phyloP scores from a whole-genome alignment of 2,797 vertebrate species.

The Gila robusta region DNA sequence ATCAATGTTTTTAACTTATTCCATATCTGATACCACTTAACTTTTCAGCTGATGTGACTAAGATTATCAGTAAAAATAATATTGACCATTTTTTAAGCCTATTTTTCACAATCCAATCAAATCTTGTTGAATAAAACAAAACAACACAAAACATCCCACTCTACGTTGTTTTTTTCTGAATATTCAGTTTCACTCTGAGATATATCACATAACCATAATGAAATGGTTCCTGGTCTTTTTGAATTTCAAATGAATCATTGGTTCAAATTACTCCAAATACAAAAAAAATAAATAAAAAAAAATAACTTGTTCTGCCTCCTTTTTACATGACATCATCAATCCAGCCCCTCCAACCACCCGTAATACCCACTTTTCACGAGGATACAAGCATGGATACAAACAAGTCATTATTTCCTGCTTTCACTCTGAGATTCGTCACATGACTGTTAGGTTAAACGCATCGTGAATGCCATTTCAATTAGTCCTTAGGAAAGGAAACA shows the following conservation, averaged over 20 bases:
- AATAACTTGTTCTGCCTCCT: neutral
- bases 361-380: neutral
- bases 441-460: neutral
- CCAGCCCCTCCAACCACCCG: neutral
- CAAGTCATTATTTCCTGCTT: neutral
- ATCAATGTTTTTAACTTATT: neutral
- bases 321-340: neutral
- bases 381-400: neutral
- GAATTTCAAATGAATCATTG: neutral
- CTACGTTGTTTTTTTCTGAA: neutral
- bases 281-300: neutral
- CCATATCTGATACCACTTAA: neutral
- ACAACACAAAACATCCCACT: neutral
- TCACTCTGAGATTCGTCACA: neutral
- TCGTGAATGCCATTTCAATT: neutral
- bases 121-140: neutral
- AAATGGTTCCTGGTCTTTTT: neutral
- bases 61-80: neutral
- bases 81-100: neutral
- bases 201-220: neutral
- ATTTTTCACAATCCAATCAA: neutral
- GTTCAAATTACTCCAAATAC: neutral
- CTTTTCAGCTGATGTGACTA: conserved; percentile 8
- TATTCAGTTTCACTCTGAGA: neutral
- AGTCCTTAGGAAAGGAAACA: conserved; percentile 15